A percentile compares a stretch with the other conserved stretches of the same genome.
These are phyloP conservation scores for Cecropterus lyciades DNA, from an alignment of 1,140 invertebrate species.

Conservation along the genomic window DNA sequence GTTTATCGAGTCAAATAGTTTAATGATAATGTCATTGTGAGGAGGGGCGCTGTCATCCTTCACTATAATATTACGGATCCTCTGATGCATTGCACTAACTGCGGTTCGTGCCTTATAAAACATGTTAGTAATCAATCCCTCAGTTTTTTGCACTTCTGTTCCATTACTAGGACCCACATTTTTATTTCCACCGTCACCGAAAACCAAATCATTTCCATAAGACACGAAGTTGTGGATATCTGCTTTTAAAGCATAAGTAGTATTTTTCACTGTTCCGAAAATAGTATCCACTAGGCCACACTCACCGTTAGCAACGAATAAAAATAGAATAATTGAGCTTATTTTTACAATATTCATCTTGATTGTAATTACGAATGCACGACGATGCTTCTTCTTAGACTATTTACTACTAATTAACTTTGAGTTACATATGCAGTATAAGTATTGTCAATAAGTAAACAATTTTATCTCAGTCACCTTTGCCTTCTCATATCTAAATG, in stretches of 20 bases:
- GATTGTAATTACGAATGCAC: neutral
- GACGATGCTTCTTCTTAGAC: no score
- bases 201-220: conserved; percentile 29
- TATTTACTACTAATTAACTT: no score
- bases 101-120: neutral
- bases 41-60: neutral
- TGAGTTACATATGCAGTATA: no score
- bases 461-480: no score
- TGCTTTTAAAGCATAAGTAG: conserved; percentile 32
- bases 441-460: no score
- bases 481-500: no score
- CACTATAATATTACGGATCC: neutral
- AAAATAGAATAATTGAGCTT: neutral
- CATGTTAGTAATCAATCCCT: conserved; percentile 6
- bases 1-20: neutral
- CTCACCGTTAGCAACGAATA: conserved; percentile 13
- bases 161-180: neutral
- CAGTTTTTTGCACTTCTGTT: neutral
- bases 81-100: conserved; percentile 1
- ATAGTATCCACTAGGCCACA: conserved; percentile 32
- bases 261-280: conserved; percentile 34
- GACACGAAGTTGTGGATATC: conserved; percentile 30
- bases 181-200: conserved; percentile 15
- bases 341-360: conserved; percentile 16
- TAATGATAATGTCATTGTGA: neutral